phyloP scores from a whole-genome alignment of 2,797 vertebrate genomes.

The Cynodonichthys magdalenae region DNA sequence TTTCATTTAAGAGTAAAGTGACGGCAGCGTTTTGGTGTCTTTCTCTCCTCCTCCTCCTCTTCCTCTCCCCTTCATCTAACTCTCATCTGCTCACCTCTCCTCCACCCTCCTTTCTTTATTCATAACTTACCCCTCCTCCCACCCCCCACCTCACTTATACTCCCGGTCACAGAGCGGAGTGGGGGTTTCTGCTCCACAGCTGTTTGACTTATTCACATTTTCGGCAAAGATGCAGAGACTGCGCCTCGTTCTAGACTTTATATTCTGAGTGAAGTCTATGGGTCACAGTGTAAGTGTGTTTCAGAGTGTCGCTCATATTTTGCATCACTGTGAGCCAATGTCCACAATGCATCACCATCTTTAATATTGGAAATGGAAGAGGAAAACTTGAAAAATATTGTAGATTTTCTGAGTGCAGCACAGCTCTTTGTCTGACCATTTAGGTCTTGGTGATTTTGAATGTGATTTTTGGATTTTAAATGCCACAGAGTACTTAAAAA shows the following conservation, averaged over 20 bases:
- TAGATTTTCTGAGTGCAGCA: not conserved
- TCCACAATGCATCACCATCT: conserved; percentile 2
- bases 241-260: conserved; percentile 33
- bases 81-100: conserved; percentile 62
- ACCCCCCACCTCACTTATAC: conserved; percentile 7
- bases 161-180: conserved; percentile 37
- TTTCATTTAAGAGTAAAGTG: conserved; percentile 82
- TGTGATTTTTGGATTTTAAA: not conserved
- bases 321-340: conserved; percentile 3
- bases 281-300: conserved; percentile 28
- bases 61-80: conserved; percentile 17
- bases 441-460: not conserved
- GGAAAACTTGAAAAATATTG: conserved; percentile 3
- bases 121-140: conserved; percentile 51
- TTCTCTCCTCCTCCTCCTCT: conserved; percentile 12
- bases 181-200: conserved; percentile 57
- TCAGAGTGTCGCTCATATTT: conserved; percentile 45
- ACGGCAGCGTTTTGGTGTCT: conserved; percentile 78
- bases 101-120: conserved; percentile 52
- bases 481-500: not conserved
- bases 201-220: conserved; percentile 63
- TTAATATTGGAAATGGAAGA: conserved; percentile 13
- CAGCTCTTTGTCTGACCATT: not conserved
- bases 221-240: conserved; percentile 33
- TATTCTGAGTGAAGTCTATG: conserved; percentile 42